Conservation (phyloP, 1,140 invertebrate genomes). For the Ostrea edulis region DNA sequence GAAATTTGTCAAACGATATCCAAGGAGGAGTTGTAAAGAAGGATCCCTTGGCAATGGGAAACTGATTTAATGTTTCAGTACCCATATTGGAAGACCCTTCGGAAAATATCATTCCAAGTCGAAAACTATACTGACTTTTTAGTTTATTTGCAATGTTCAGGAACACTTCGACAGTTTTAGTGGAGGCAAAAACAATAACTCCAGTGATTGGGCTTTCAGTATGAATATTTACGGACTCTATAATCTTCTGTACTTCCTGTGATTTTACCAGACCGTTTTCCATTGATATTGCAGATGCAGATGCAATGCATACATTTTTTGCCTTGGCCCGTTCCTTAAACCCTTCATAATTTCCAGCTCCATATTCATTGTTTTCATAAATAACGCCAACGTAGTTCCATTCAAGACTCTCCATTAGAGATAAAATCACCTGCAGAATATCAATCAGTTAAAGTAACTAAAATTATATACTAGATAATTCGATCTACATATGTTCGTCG, state of each 20-base stretch:
- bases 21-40: constrained; percentile 36
- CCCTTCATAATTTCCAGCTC: constrained; percentile 15
- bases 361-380: constrained; percentile 48
- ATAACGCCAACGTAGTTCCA: constrained; percentile 49
- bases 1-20: constrained; percentile 13
- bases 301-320: constrained; percentile 40
- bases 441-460: no score
- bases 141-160: not conserved
- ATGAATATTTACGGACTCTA: not conserved
- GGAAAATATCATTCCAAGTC: constrained; percentile 16
- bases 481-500: no score
- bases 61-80: not conserved
- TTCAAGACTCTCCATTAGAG: constrained; percentile 6
- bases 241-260: not conserved
- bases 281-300: not conserved
- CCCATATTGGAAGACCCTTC: not conserved
- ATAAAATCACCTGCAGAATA: constrained; percentile 28
- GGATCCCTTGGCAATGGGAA: constrained; percentile 21
- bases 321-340: not conserved
- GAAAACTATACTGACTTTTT: not conserved
- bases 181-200: constrained; percentile 36
- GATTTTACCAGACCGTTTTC: constrained; percentile 1
- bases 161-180: not conserved
- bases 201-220: constrained; percentile 31
- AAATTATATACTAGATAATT: no score